Base-by-base conservation (phyloP, 2,113 vertebrate species). In the Bujurquina vittata region DNA sequence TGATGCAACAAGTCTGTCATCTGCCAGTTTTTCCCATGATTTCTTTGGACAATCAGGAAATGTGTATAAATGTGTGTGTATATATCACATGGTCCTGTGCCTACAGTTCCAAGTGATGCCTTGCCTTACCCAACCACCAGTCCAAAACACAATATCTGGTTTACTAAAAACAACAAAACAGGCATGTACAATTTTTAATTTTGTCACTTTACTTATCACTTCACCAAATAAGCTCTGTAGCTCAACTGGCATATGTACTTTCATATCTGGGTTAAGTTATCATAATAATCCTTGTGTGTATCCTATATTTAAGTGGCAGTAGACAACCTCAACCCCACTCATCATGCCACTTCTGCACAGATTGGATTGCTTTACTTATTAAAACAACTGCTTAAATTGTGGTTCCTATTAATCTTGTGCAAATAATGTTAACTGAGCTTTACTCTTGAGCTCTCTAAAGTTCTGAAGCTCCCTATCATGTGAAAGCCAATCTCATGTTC, bases 261-360 rank as follows among this genome's bases (percentile, higher is more conserved):
- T 60, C 1, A 26, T 37, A 72, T 75, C 72, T 49, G 23, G 23
- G 15, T 56, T 54, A 14, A 74, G 5, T 73, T 55, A 8, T 81
- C 60, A 58, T 12, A 22, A 8, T 67, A 49, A 80, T 35, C 20
- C 29, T 12, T 63, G 2, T 60, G 31, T 89, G 35, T 88, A n/a
- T 56, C 18, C 7, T 5, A 29, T 49, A 49, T 69, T 69, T 12
- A 69, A 67, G 22, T 15, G 0, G 11, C 43, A 69, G 23, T 23
- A 69, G 65, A 49, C 40, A 49, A 29, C 65, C 49, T 69, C 49
- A 23, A 23, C 23, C 40, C 17, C 43, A 12, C 18, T 69, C 23
- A 40, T 29, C 20, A 17, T 69, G 46, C 9, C 43, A 43, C 23
- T 49, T 49, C 49, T 49, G 63, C 40, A 69, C 46, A 49, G 65